Evolutionary conservation across 1,140 invertebrate species (phyloP), one percentile per base, ranked within the genome.

Genomic region (Eciton burchellii): DNA sequence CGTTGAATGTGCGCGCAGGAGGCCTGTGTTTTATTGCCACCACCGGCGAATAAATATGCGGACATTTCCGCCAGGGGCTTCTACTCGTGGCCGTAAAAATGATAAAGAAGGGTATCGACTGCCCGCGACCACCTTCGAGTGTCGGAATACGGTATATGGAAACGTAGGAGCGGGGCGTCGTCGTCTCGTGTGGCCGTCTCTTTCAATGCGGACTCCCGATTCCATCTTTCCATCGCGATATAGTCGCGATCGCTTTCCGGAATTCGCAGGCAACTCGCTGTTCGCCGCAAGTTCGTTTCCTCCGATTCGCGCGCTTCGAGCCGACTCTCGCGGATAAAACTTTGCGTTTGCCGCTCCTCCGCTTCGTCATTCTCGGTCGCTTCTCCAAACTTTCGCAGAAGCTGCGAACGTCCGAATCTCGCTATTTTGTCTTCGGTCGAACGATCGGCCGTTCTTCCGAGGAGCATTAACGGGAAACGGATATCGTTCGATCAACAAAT

Each of bases 61-160:
- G 88, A 89, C 86, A 82, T 91, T 91, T 92, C 89, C 79, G 87
- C 91, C 90, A 91, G 88, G 89, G 91, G 77, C 89, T 91, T 88
- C 90, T 88, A 88, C 91, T 90, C n/a, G n/a, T 86, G 85, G 83
- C 82, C 85, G 89, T 93, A 93, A 93, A 93, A 93, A 93, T 92
- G 92, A 93, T 92, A 91, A 93, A 92, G 90, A 91, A 92, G 89
- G 88, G 81, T 93, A 91, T 91, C 87, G 89, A 76, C 85, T 84
- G 87, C 77, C 77, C 88, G 35, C 16, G 87, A 89, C 83, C 85
- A 81, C 72, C 35, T 88, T 85, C 70, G 90, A 91, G 90, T 89
- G 87, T 86, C 82, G 24, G 29, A 84, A 91, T 91, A 90, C 90
- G n/a, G n/a, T n/a, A 90, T 92, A 91, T 90, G 87, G 85, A 90